Base-by-base conservation (phyloP, 2,113 vertebrate species). In the Osmerus eperlanus region DNA sequence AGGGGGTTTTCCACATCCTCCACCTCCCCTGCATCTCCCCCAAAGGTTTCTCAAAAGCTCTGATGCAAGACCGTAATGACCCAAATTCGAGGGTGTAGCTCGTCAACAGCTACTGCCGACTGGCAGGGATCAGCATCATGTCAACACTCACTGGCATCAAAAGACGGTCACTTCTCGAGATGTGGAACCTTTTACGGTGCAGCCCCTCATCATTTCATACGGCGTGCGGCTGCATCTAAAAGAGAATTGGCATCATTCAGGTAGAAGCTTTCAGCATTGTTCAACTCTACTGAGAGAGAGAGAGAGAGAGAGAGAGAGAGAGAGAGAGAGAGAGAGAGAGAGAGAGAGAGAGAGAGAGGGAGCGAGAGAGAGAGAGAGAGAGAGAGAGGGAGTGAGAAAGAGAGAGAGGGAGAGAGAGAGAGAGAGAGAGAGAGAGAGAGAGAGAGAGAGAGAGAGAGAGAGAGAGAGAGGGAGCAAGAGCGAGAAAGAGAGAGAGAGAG, bases 361-460 rank as follows among this genome's bases (percentile, higher is more conserved):
- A 62, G 60, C 29, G 21, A 19, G 63, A 63, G 75, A 21, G 25
- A 56, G 29, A 15, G 23, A 36, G 1, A 7, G 32, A 36, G 32
- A 36, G 32, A 36, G 32, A 2, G 32, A 36, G 32, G 3, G 32
- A 36, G 32, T 0, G 4, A 7, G 4, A 36, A 3, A 36, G 32
- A 36, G 32, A 36, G 32, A 36, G 3, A 36, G 32, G 4, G 60
- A 6, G 56, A 60, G 68, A 78, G 55, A 67, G 19, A 67, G 58
- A 32, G 29, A 54, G 53, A 54, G 53, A 54, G 53, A 54, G 53
- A 54, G 53, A 54, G 53, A 54, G 53, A 54, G 12, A 54, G 53
- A 54, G 12, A 54, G 53, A 13, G 53, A 54, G 53, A 6, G 7
- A 54, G 5, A 9, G 53, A 54, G 53, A 54, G 53, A 11, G 53